Evolutionary conservation across 2,888 invertebrate genomes (phyloP).

Genomic region (Leptinotarsa tumamoca): DNA sequence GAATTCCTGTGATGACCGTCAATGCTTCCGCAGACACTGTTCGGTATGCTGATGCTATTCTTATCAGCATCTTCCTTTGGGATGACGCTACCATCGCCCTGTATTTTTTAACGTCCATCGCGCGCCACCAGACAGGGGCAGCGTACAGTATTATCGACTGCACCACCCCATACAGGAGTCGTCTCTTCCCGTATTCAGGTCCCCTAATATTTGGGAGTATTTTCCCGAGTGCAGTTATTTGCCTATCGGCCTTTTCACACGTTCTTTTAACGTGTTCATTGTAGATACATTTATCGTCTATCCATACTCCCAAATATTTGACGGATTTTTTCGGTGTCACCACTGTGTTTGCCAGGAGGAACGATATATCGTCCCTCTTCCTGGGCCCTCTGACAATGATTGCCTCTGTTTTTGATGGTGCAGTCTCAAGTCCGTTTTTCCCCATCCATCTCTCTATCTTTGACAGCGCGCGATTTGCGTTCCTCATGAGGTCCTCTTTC

Average conservation of each 20-base stretch:
- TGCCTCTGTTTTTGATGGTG: constrained; percentile 35
- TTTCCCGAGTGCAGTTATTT: constrained; percentile 2
- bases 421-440: constrained; percentile 2
- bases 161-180: constrained; percentile 25
- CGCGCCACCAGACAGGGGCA: constrained; percentile 34
- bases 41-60: constrained; percentile 32
- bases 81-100: constrained; percentile 2
- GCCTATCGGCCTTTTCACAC: constrained; percentile 25
- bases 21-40: constrained; percentile 35
- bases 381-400: constrained; percentile 29
- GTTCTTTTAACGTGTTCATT: constrained; percentile 22
- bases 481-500: constrained; percentile 10
- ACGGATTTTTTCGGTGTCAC: constrained; percentile 25
- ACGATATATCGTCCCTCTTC: constrained; percentile 19
- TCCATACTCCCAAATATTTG: constrained; percentile 34
- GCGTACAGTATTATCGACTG: constrained; percentile 39
- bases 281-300: constrained; percentile 28
- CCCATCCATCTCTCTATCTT: constrained; percentile 28
- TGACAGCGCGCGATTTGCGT: neutral
- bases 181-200: constrained; percentile 29
- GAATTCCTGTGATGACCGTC: constrained; percentile 24
- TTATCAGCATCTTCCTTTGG: constrained; percentile 25
- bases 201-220: constrained; percentile 29
- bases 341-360: constrained; percentile 9
- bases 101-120: constrained; percentile 23